Conservation (phyloP, 2,797 vertebrate genomes). For the Scolopax bukidnonensis region DNA sequence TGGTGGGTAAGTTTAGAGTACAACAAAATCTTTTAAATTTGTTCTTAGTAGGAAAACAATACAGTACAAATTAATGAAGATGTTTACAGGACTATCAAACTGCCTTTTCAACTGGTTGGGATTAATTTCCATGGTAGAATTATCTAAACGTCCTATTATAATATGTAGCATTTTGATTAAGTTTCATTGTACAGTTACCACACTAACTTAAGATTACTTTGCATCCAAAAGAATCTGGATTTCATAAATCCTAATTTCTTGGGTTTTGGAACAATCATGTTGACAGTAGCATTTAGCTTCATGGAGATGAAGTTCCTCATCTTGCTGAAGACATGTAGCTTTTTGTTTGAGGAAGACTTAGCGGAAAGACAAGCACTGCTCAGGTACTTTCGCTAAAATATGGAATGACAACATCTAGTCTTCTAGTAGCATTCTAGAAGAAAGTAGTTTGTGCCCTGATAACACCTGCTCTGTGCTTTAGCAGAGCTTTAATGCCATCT, state of each 20-base stretch:
- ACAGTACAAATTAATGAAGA: too few relatives aligned
- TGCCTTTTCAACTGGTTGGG: neutral
- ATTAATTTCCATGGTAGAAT: neutral
- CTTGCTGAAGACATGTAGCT: neutral
- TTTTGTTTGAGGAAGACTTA: neutral
- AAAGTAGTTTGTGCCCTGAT: neutral
- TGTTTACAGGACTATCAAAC: neutral
- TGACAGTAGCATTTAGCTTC: neutral
- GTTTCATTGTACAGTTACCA: neutral
- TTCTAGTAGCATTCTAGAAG: neutral
- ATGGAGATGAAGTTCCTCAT: neutral
- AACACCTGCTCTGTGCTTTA: neutral
- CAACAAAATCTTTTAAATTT: neutral
- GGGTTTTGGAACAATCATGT: neutral
- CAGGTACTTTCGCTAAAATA: neutral
- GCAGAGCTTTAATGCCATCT: neutral
- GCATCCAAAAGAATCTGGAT: neutral
- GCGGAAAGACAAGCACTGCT: neutral
- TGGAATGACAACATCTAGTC: neutral
- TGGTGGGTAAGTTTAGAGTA: conserved; percentile 85
- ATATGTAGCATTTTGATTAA: neutral
- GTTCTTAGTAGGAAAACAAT: neutral
- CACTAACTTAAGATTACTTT: neutral
- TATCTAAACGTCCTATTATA: neutral
- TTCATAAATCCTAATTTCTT: neutral